phyloP scores from a whole-genome alignment of 2,113 vertebrate species.

The Stegostoma tigrinum region DNA sequence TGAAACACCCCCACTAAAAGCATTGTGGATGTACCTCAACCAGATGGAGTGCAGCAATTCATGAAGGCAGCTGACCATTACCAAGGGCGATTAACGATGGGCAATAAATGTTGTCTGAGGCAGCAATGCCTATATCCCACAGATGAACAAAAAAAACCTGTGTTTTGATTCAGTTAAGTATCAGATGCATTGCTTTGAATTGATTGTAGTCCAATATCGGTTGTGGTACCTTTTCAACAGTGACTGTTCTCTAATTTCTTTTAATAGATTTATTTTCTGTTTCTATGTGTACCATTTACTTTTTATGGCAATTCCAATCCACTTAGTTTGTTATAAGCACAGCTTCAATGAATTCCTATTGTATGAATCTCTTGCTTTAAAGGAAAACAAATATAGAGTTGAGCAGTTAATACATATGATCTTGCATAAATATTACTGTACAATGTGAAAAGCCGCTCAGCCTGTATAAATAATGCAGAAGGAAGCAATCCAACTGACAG shows the following conservation, averaged over 20 bases:
- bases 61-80: no score
- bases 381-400: background rate
- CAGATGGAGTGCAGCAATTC: no score
- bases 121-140: no score
- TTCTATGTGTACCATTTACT: background rate
- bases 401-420: background rate
- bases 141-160: background rate
- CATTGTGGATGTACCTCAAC: no score
- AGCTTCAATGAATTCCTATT: background rate
- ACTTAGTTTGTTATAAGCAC: background rate
- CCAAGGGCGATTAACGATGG: no score
- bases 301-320: background rate
- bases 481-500: background rate
- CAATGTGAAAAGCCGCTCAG: background rate
- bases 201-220: background rate
- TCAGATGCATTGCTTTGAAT: background rate
- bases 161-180: slow-evolving; percentile 1
- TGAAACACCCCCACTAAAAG: no score
- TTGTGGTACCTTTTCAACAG: background rate
- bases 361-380: background rate
- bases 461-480: background rate
- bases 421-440: background rate
- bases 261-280: background rate
- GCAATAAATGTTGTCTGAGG: no score
- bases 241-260: background rate